These are phyloP conservation scores for Platypus cylindrus DNA, from an alignment of 2,888 invertebrate genomes.

Conservation along the genomic window DNA sequence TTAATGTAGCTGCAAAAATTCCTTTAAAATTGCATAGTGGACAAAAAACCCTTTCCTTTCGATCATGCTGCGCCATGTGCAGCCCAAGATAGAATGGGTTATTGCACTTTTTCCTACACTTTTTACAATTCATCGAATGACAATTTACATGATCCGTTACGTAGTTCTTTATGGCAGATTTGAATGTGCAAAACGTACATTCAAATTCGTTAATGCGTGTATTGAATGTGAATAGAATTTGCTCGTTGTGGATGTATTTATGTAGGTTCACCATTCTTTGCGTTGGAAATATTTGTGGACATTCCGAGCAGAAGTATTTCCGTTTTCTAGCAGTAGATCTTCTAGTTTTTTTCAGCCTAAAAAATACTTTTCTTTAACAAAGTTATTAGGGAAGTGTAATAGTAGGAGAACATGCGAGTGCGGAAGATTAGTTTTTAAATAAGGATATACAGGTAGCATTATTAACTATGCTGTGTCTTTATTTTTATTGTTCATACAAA, in stretches of 20 bases:
- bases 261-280: constrained; percentile 11
- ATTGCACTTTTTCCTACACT: constrained; percentile 26
- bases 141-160: constrained; percentile 5
- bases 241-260: constrained; percentile 10
- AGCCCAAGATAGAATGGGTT: constrained; percentile 27
- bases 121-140: constrained; percentile 33
- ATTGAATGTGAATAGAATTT: constrained; percentile 5
- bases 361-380: too few species aligned
- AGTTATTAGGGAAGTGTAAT: too few species aligned
- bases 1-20: constrained; percentile 21
- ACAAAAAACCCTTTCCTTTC: constrained; percentile 25
- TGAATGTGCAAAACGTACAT: constrained; percentile 8
- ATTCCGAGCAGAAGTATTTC: constrained; percentile 6
- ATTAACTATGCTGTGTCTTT: too few species aligned
- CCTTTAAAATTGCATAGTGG: constrained; percentile 28
- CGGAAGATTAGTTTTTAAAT: too few species aligned
- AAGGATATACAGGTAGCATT: too few species aligned
- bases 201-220: constrained; percentile 3
- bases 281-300: constrained; percentile 6
- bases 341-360: constrained; percentile 8
- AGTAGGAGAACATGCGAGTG: too few species aligned
- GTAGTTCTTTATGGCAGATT: constrained; percentile 4
- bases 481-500: too few species aligned
- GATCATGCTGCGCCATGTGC: constrained; percentile 27
- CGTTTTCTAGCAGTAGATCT: constrained; percentile 8